Evolutionary conservation across 2,113 vertebrate genomes (phyloP).

Genomic region (Eonycteris spelaea): DNA sequence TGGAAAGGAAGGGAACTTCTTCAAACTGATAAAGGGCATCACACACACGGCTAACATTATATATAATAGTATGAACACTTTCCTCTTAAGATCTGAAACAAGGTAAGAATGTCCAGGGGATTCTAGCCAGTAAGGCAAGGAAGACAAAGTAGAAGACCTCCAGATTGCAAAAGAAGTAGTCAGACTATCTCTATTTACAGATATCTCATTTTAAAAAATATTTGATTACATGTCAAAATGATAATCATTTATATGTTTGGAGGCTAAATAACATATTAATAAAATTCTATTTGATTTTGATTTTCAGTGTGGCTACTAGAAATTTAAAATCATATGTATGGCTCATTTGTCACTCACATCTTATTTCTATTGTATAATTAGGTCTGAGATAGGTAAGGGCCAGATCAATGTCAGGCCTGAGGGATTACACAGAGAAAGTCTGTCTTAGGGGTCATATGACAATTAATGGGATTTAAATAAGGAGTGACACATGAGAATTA

Average conservation of each 20-base stretch:
- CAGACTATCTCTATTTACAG: neutral
- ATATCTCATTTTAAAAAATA: neutral
- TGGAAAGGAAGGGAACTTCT: neutral
- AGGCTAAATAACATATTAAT: neutral
- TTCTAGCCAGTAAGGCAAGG: neutral
- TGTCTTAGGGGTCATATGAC: neutral
- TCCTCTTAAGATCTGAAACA: neutral
- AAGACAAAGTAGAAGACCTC: neutral
- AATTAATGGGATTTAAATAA: constrained; percentile 5
- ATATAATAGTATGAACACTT: neutral
- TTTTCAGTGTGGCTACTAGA: neutral
- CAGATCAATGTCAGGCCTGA: neutral
- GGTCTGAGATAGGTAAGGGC: neutral
- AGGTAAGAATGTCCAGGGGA: neutral
- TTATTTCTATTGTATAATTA: neutral
- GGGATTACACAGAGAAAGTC: neutral
- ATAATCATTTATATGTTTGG: neutral
- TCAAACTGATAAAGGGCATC: neutral
- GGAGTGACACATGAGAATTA: neutral
- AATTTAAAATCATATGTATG: neutral
- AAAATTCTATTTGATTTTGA: neutral
- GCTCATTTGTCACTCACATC: neutral
- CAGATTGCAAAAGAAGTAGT: neutral
- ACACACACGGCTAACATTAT: neutral
- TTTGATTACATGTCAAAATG: neutral